Evolutionary conservation across 2,888 invertebrate genomes (phyloP).

Genomic region (Trissolcus brochymenae): DNA sequence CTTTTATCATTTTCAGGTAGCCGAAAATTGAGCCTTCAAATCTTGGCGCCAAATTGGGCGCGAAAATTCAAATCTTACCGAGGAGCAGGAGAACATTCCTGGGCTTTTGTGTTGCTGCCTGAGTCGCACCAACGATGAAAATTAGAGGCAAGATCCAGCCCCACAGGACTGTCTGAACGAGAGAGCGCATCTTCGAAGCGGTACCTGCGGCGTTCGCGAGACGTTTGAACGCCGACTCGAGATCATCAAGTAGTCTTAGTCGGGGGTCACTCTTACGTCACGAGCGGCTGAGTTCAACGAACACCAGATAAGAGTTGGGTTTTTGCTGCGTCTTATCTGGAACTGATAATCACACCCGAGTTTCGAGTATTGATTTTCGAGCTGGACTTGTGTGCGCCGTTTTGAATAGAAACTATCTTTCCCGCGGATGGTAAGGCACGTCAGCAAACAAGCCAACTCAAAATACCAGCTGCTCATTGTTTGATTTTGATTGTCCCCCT

Average conservation of each 20-base stretch:
- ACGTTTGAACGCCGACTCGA: constrained; percentile 23
- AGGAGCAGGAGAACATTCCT: constrained; percentile 72
- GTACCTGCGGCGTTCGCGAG: neutral
- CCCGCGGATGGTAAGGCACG: constrained; percentile 28
- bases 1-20: neutral
- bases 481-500: no score
- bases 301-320: constrained; percentile 7
- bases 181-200: constrained; percentile 23
- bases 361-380: constrained; percentile 16
- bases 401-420: constrained; percentile 9
- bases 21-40: neutral
- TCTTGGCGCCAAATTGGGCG: constrained; percentile 30
- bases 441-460: neutral
- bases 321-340: constrained; percentile 13
- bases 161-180: neutral
- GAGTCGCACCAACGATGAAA: neutral
- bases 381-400: neutral
- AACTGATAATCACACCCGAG: neutral
- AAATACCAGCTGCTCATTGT: no score
- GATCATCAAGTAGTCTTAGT: constrained; percentile 23
- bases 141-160: neutral
- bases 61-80: constrained; percentile 66
- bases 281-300: constrained; percentile 23
- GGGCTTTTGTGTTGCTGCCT: constrained; percentile 10
- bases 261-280: constrained; percentile 22